phyloP scores from a whole-genome alignment of 2,113 vertebrate species.

The Eurypyga helias region DNA sequence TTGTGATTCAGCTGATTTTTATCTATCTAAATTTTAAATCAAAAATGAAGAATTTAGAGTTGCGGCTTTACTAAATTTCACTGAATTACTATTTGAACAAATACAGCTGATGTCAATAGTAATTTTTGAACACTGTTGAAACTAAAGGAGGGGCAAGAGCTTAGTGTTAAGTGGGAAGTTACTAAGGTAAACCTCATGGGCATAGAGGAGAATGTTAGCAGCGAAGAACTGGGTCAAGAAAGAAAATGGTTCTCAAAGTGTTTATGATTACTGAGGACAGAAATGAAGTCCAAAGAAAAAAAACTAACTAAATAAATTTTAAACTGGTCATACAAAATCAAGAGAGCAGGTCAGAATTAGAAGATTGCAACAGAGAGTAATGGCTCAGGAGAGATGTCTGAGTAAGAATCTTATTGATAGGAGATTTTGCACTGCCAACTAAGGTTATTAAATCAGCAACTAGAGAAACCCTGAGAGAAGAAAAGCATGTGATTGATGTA shows the following conservation, averaged over 20 bases:
- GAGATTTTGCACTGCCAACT: background rate
- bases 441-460: slow-evolving; percentile 30
- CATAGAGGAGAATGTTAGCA: background rate
- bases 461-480: background rate
- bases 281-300: background rate
- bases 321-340: background rate
- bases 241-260: background rate
- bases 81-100: background rate
- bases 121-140: background rate
- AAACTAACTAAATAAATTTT: background rate
- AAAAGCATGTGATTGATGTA: background rate
- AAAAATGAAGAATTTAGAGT: background rate
- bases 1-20: background rate
- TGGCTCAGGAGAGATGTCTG: background rate
- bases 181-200: background rate
- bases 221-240: background rate
- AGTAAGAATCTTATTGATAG: slow-evolving; percentile 9
- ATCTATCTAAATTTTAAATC: background rate
- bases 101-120: background rate
- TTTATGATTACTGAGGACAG: background rate
- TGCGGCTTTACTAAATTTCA: background rate
- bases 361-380: background rate
- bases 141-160: background rate
- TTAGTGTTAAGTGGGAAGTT: background rate
- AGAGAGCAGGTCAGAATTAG: background rate